phyloP scores from a whole-genome alignment of 1,140 invertebrate genomes.

The Druon quercuslanigerum region DNA sequence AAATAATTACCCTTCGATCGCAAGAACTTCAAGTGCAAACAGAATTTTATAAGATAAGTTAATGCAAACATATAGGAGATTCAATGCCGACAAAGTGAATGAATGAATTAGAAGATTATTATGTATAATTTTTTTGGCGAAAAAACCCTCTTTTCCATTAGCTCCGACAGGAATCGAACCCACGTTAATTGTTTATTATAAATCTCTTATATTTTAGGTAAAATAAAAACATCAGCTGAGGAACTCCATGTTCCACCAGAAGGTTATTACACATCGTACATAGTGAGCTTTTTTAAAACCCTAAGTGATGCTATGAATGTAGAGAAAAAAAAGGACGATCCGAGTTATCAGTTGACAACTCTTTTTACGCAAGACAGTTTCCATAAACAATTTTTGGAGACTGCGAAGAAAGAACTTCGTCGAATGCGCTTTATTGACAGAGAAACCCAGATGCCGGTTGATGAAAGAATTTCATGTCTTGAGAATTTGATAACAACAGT shows the following conservation, averaged over 20 bases:
- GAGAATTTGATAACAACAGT: background rate
- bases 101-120: too few species aligned
- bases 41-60: background rate
- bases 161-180: too few species aligned
- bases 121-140: background rate
- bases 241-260: background rate
- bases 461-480: background rate
- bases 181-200: background rate
- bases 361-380: constrained; percentile 4
- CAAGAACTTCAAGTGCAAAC: too few species aligned
- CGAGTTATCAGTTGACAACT: background rate
- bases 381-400: background rate
- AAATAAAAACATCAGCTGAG: background rate
- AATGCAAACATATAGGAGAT: background rate
- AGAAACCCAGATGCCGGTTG: background rate
- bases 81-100: too few species aligned
- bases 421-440: background rate
- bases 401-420: background rate
- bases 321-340: background rate
- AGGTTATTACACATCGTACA: background rate
- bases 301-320: background rate
- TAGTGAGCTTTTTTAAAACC: background rate
- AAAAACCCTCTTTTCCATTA: background rate
- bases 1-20: too few species aligned
- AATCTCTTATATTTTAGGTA: background rate